Evolutionary conservation across 2,797 vertebrate species (phyloP).

Genomic region (Gallinago stenura): DNA sequence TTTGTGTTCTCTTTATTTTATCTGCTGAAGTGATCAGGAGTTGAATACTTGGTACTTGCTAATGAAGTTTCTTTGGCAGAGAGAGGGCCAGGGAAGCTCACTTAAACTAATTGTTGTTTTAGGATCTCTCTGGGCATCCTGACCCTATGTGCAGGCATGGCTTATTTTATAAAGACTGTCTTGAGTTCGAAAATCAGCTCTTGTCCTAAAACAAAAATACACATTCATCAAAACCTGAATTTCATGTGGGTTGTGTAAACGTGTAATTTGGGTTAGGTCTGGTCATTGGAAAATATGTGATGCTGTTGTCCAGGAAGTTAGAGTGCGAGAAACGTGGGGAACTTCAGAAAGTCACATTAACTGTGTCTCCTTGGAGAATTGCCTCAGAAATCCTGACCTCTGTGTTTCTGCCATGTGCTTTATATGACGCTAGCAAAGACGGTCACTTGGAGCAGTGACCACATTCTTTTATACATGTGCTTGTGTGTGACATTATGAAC

Average conservation of each 20-base stretch:
- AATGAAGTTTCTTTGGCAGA: background rate
- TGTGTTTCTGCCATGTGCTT: background rate
- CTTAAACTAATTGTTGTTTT: background rate
- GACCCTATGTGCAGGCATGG: background rate
- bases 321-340: background rate
- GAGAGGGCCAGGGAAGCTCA: background rate
- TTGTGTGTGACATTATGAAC: background rate
- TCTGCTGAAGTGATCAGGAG: background rate
- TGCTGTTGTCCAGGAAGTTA: slow-evolving; percentile 23
- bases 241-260: slow-evolving; percentile 13
- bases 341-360: slow-evolving; percentile 19
- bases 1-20: slow-evolving; percentile 1
- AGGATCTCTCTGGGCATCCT: background rate
- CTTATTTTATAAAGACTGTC: slow-evolving; percentile 23
- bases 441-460: background rate
- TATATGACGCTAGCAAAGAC: background rate
- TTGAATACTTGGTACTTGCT: slow-evolving; percentile 10
- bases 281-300: background rate
- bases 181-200: background rate
- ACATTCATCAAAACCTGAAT: slow-evolving; percentile 9
- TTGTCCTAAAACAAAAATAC: slow-evolving; percentile 7
- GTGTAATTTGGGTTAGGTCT: background rate
- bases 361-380: slow-evolving; percentile 15
- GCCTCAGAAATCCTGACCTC: slow-evolving; percentile 43
- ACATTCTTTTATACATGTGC: background rate